Percentiles rank a stretch among this genome's conserved stretches.
These are phyloP conservation scores for rabbit (Oryctolagus cuniculus) DNA, from an alignment of 2,113 vertebrate genomes.

Conservation along the genomic window mOryCun1.1 NC_091436.1:82016501-82017000, in stretches of 20 bases:
- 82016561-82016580: not conserved
- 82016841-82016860: not conserved
- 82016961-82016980: conserved; percentile 1
- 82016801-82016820: not conserved
- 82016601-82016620: not conserved
- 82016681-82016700: not conserved
- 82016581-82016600: not conserved
- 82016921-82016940: not conserved
- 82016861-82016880: conserved; percentile 48
- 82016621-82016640: not conserved
- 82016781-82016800: not conserved
- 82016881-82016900: conserved; percentile 1
- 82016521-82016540: not conserved
- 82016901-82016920: not conserved
- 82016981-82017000: not conserved
- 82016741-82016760: not conserved
- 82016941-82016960: not conserved
- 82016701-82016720: not conserved
- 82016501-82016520: not conserved
- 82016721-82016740: not conserved
- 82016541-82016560: not conserved
- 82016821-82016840: not conserved
- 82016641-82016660: not conserved
- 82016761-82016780: not conserved
- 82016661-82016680: not conserved